Evolutionary conservation across 1,140 invertebrate species (phyloP), one percentile per base, ranked within the genome.

Genomic region (Drosophila melanica): DNA sequence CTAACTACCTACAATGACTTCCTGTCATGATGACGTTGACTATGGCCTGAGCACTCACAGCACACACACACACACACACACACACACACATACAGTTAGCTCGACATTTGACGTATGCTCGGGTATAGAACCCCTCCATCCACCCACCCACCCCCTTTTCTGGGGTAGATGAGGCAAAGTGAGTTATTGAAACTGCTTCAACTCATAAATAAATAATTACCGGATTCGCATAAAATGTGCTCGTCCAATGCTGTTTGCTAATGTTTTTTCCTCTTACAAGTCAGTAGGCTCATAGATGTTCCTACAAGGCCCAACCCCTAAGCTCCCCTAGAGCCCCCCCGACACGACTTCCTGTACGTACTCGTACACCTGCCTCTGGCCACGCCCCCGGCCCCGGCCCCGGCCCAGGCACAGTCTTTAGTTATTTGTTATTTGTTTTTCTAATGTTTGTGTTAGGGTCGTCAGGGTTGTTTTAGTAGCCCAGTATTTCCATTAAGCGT

Each of bases 121-220:
- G 50, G 27, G 14, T 47, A 30, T 30, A 30, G 2, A 16, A 47
- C 11, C 27, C 23, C 23, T n/a, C 20, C 37, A 39, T 0, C 39
- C 39, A 41, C 39, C 12, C 11, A 12, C 11, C 37, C 12, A 6
- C 39, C 12, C 12, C n/a, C 2, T 48, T 27, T 4, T 37, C 12
- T 23, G 62, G 14, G 30, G 55, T 33, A 35, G 63, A 42, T 59
- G 72, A 47, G 64, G 55, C 42, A 73, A 79, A 85, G 74, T 85
- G 89, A 90, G 80, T 90, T 89, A 90, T 89, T 90, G 89, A 85
- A 90, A 81, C 81, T 70, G 80, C 87, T 90, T 85, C 68, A 90
- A 82, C 89, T 90, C 74, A 90, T 90, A 90, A 90, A 90, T 90
- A 90, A 90, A 90, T 90, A 89, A 90, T 90, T 89, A 90, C 75